A percentile compares a stretch with the other conserved stretches of the same genome.
Evolutionary conservation across 2,113 vertebrate genomes (phyloP).

Genomic region (Barbus barbus): DNA sequence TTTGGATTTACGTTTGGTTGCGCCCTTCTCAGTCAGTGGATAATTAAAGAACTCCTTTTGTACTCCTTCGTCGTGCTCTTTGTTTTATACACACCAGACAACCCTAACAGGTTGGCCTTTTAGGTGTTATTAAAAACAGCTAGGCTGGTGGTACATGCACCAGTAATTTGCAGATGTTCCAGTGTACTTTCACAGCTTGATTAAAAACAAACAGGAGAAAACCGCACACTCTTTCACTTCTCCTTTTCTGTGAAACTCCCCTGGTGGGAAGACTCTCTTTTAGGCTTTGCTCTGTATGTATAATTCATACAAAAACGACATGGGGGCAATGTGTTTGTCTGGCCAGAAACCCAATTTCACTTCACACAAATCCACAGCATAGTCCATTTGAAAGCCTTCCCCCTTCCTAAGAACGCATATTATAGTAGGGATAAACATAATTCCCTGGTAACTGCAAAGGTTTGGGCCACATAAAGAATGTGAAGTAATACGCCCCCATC

Average conservation of each 20-base stretch:
- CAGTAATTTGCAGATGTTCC: slow-evolving; percentile 36
- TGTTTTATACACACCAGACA: no score
- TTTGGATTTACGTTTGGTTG: no score
- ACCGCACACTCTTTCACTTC: slow-evolving; percentile 39
- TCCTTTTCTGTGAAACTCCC: slow-evolving; percentile 14
- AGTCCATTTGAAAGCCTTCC: slow-evolving; percentile 67
- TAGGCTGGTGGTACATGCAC: background rate
- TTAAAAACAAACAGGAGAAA: slow-evolving; percentile 33
- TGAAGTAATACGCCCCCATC: slow-evolving; percentile 65
- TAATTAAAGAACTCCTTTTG: no score
- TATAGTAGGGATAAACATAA: slow-evolving; percentile 74
- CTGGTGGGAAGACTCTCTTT: slow-evolving; percentile 40
- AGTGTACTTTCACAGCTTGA: slow-evolving; percentile 26
- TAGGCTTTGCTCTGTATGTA: slow-evolving; percentile 40
- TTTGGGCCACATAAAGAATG: slow-evolving; percentile 62
- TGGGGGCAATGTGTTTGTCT: slow-evolving; percentile 55
- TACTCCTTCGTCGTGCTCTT: no score
- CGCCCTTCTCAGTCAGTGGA: no score
- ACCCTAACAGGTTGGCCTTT: no score
- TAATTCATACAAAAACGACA: slow-evolving; percentile 57
- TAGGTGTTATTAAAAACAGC: background rate
- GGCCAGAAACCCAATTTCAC: slow-evolving; percentile 55
- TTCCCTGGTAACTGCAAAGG: slow-evolving; percentile 66
- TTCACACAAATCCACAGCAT: slow-evolving; percentile 64
- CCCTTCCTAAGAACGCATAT: slow-evolving; percentile 65